Evolutionary conservation across 2,797 vertebrate genomes (phyloP), one percentile per base, ranked within the genome.

Genomic region (Alauda arvensis): DNA sequence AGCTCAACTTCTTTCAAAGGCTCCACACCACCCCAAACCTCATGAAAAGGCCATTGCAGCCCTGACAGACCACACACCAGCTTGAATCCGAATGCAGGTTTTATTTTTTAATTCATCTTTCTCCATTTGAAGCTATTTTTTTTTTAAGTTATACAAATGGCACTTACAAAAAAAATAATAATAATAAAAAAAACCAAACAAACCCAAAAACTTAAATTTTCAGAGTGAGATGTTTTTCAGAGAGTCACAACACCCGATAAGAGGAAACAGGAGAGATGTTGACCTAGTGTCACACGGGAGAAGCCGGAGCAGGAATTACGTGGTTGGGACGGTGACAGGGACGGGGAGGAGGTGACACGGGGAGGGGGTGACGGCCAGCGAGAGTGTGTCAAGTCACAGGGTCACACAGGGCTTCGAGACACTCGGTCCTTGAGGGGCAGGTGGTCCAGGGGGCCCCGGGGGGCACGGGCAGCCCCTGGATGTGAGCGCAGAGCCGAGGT

Each of bases 61-160:
- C 69, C 31, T 26, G 18, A 85, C 33, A 79, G 20, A 88, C 19
- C 16, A 81, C 49, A 1, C 45, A 2, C 3, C 31, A 5, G 6
- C 31, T 84, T 25, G 10, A 72, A 82, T 79, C 85, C 80, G 34
- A 94, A 94, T 94, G 87, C 88, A 46, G 89, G 90, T 78, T 92
- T 93, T 87, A 92, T 91, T 89, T 87, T 96, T 96, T 94, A 87
- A 96, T 96, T 97, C 94, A 91, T 93, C 93, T 95, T 93, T 97
- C 95, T 97, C 96, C 96, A 96, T 93, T 96, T 94, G 93, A 97
- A 95, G 96, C 95, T 97, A 90, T 97, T 97, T 96, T 95, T 96
- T 95, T 91, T 98, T 98, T 97, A 95, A 98, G 98, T 98, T 98
- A 98, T 98, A 99, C 98, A 98, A 98, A 99, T 98, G 98, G 98